Percentiles rank a stretch among this genome's conserved stretches.
These are phyloP conservation scores for Ophioninae sp. DNA, from an alignment of 2,888 invertebrate genomes.

Conservation along the genomic window DNA sequence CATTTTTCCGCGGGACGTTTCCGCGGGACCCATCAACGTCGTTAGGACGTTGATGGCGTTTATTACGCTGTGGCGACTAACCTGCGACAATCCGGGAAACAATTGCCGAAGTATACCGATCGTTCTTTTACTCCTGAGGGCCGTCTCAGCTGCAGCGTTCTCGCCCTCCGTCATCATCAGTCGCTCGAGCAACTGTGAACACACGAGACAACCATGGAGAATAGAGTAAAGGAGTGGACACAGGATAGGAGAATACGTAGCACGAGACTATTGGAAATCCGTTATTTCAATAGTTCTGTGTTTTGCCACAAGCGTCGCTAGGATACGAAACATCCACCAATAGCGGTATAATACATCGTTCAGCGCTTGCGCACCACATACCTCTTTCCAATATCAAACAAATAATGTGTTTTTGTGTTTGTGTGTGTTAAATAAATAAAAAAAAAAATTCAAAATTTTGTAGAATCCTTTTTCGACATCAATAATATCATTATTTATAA, in stretches of 20 bases:
- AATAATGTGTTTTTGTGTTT: too few relatives aligned
- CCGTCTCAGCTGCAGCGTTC: constrained; percentile 81
- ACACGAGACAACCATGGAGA: constrained; percentile 36
- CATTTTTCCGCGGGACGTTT: not conserved
- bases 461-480: not conserved
- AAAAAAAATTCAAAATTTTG: not conserved
- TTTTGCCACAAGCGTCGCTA: not conserved
- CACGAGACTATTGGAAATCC: too few relatives aligned
- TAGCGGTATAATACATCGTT: too few relatives aligned
- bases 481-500: too few relatives aligned
- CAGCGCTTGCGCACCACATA: too few relatives aligned
- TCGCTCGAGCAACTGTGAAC: constrained; percentile 85
- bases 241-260: too few relatives aligned
- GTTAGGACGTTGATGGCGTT: too few relatives aligned
- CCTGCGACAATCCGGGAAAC: constrained; percentile 89
- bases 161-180: constrained; percentile 86
- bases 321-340: too few relatives aligned
- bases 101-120: constrained; percentile 89
- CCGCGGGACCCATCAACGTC: not conserved
- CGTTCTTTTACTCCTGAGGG: constrained; percentile 89
- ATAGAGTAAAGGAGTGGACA: too few relatives aligned
- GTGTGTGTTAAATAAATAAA: not conserved
- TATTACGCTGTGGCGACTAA: constrained; percentile 78
- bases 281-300: too few relatives aligned
- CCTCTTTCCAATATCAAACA: too few relatives aligned